Conservation (phyloP, 2,797 vertebrate genomes). For the Rhinogobio ventralis region DNA sequence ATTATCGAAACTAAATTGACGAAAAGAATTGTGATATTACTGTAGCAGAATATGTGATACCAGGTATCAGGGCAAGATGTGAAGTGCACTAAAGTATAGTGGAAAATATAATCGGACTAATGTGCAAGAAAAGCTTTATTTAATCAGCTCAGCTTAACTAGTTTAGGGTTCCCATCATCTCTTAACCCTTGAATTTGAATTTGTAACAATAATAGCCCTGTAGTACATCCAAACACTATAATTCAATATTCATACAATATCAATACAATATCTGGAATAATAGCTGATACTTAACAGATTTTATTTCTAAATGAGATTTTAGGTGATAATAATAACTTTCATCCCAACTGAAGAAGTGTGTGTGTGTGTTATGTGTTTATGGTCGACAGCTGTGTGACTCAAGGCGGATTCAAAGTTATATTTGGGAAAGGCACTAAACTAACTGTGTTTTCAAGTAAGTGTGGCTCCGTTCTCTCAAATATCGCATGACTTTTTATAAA, state of each 20-base stretch:
- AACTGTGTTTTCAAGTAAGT: constrained; percentile 49
- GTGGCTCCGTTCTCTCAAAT: neutral
- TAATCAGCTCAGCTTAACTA: neutral
- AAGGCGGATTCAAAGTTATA: constrained; percentile 27
- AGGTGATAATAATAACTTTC: neutral
- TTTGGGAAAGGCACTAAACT: constrained; percentile 54
- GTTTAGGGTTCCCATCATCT: neutral
- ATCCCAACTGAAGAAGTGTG: neutral
- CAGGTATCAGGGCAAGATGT: neutral
- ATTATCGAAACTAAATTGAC: neutral
- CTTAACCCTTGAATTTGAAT: neutral
- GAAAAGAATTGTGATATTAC: neutral
- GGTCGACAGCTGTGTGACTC: constrained; percentile 37
- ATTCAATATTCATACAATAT: neutral
- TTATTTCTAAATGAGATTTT: neutral
- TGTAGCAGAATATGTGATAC: neutral
- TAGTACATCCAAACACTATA: neutral
- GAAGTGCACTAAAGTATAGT: neutral
- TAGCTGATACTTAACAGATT: neutral
- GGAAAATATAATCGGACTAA: neutral
- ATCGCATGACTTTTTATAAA: neutral
- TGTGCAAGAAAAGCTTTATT: too few species aligned
- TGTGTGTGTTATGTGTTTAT: neutral
- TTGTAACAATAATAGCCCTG: neutral
- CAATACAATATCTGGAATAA: neutral